Evolutionary conservation across 2,888 invertebrate species (phyloP), one percentile per base, ranked within the genome.

Genomic region (Mythimna pallens): DNA sequence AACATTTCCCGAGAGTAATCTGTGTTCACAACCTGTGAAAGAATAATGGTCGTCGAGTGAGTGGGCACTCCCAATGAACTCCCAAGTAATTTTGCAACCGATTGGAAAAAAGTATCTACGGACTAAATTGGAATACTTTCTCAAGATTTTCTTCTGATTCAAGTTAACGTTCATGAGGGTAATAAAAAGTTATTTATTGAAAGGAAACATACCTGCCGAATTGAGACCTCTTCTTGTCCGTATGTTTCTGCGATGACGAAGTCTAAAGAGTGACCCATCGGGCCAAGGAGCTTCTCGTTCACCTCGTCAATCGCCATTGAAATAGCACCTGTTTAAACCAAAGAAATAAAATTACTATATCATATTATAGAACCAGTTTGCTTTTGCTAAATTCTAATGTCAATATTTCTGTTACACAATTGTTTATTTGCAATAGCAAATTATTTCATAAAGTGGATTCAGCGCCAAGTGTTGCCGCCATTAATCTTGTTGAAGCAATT

Each of bases 211-310:
- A 96, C 96, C 94, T 97, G 97, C 70, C 97, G 96, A 83, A 99
- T 98, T 90, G 99, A 99, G 72, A 97, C 97, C 85, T 98, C 97
- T 93, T 99, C 99, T 89, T 98, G 98, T 1, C 99, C 99, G 92
- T 97, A 99, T 0, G 99, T 99, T 94, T 99, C 99, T 2, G 98
- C 98, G 7, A 99, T 98, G 30, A 98, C 96, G 89, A 99, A 98
- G 80, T 97, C 97, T 74, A 99, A 93, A 1, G 97, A 97, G 92
- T 98, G 98, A 0, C 98, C 98, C 83, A 97, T 96, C 43, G 95
- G 95, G 0, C 95, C 96, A 47, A 97, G 92, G 69, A 97, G 95
- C 62, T 97, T 97, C 34, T 96, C 94, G 90, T 98, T 98, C 8
- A 99, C 97, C 94, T 99, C 98, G 68, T 98, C 97, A 36, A 99